Base-by-base conservation (phyloP, 2,797 vertebrate species). In the Labeo calbasu region DNA sequence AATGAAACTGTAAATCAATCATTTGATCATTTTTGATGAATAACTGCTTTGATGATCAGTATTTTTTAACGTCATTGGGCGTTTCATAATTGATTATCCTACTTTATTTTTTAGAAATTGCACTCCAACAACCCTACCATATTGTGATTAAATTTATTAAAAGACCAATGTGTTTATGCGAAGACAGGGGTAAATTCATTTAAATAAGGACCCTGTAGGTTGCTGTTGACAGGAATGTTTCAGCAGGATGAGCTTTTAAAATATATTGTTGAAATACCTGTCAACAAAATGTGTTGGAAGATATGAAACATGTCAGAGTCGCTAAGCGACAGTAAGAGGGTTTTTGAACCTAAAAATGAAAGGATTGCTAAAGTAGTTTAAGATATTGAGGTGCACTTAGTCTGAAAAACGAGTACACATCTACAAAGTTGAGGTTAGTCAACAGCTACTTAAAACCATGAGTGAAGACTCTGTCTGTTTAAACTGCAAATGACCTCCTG, bases 401-500 rank as follows among this genome's bases (percentile, higher is more conserved):
- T 48, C 32, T 13, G 7, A 65, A 21, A 51, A 68, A 23, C 1
- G 2, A 32, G 5, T 32, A 51, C 61, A 66, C 7, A 40, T 36
- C 32, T 36, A 59, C 11, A 76, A 7, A 66, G 11, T 2, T 23
- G 25, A 40, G 11, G 5, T 68, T 32, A 40, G 21, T 53, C 12
- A 40, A 3, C 59, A 61, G 53, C 19, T 2, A 12, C 61, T 51
- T 79, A n/a, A 63, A 78, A 32, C 15, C 43, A 53, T 2, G 11
- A 48, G 68, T 46, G 6, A 70, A 69, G 63, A 57, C n/a, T 11
- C n/a, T 55, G 25, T 82, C 23, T 21, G 36, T 21, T 73, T 51
- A 36, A 75, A 59, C 75, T 48, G n/a, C 15, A 53, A 19, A 50
- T 73, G 73, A 87, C 78, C 81, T 80, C 46, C 43, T 21, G 17